Conservation (phyloP, 2,113 vertebrate species). For the Irena cyanogastra region DNA sequence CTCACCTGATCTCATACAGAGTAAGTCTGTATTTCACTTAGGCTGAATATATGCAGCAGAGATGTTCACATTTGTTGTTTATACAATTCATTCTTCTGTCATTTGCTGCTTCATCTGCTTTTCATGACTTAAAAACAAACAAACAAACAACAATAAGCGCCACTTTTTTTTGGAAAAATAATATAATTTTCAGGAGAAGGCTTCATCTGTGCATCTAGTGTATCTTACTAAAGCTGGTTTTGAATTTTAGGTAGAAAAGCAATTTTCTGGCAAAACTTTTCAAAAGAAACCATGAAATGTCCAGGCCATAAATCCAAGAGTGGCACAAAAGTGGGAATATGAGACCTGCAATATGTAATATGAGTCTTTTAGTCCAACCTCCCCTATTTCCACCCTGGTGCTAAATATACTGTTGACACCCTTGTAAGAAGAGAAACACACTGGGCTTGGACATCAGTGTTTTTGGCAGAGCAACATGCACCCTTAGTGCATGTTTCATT, state of each 20-base stretch:
- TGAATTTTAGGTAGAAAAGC: background rate
- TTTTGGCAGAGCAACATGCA: background rate
- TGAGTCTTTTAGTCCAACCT: background rate
- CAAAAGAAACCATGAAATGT: background rate
- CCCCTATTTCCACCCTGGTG: background rate
- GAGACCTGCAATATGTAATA: background rate
- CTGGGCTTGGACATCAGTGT: background rate
- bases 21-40: background rate
- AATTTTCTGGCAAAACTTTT: background rate
- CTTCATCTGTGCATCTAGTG: background rate
- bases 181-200: background rate
- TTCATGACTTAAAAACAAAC: background rate
- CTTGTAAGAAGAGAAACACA: background rate
- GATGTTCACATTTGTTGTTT: background rate
- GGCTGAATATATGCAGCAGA: background rate
- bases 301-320: background rate
- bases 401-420: background rate
- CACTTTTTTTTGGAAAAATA: background rate
- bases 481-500: background rate
- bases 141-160: fast-evolving
- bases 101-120: background rate
- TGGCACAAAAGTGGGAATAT: background rate
- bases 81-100: background rate
- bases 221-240: background rate
- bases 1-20: background rate